These are phyloP conservation scores for Gortyna flavago DNA, from an alignment of 2,888 invertebrate species.

Conservation along the genomic window DNA sequence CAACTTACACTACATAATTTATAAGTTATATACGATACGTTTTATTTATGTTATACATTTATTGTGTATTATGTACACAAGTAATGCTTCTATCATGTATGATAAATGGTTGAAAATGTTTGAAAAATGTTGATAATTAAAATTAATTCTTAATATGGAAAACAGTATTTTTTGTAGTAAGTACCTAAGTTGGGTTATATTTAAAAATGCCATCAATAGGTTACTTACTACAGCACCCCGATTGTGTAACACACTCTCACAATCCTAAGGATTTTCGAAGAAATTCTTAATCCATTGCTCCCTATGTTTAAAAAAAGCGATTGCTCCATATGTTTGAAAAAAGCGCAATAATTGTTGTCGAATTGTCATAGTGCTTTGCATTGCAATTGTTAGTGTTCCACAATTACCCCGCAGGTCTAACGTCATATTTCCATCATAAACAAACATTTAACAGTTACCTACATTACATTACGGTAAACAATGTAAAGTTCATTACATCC, in stretches of 20 bases:
- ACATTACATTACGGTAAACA: constrained; percentile 34
- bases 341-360: background rate
- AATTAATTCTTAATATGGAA: background rate
- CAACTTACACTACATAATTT: background rate
- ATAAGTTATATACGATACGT: background rate
- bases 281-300: background rate
- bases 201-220: background rate
- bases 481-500: constrained; percentile 45
- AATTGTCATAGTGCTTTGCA: background rate
- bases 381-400: background rate
- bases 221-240: too few relatives aligned
- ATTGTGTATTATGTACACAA: background rate
- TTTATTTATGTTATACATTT: background rate
- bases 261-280: background rate
- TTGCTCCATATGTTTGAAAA: background rate
- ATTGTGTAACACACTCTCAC: background rate
- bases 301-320: background rate
- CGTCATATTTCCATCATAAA: background rate
- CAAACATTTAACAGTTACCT: background rate
- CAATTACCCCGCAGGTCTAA: background rate
- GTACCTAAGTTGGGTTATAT: background rate
- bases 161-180: background rate
- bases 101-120: background rate
- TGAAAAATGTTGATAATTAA: background rate
- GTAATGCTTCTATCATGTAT: background rate